A percentile compares a stretch with the other conserved stretches of the same genome.
These are phyloP conservation scores for Acropora tenuis DNA, from an alignment of 64 coral and sea anemone species.

Conservation along the genomic window DNA sequence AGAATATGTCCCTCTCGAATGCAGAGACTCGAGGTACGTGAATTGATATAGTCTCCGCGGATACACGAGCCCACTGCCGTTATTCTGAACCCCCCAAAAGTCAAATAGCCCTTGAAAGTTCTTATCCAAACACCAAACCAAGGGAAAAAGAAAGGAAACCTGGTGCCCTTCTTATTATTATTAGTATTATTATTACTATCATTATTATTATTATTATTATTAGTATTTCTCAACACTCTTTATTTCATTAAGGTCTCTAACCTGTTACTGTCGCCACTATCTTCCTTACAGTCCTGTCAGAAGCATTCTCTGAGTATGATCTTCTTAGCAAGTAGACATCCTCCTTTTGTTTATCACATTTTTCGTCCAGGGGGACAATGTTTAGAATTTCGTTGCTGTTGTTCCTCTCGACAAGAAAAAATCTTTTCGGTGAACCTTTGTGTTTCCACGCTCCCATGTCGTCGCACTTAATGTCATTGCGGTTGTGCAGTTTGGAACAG, in stretches of 20 bases:
- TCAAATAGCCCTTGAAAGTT: not conserved
- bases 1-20: too few relatives aligned
- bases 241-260: not conserved
- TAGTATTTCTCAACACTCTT: not conserved
- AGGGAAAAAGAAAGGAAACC: not conserved
- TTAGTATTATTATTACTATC: too few relatives aligned
- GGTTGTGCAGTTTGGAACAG: slow-evolving; percentile 23
- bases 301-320: slow-evolving; percentile 25
- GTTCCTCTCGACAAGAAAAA: not conserved
- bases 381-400: not conserved
- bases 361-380: not conserved
- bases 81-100: too few relatives aligned
- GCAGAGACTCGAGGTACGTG: too few relatives aligned
- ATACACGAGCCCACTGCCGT: too few relatives aligned
- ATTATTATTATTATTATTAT: too few relatives aligned
- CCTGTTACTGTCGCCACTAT: slow-evolving; percentile 33
- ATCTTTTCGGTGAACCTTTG: slow-evolving; percentile 58
- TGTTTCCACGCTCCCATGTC: slow-evolving; percentile 33
- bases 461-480: slow-evolving; percentile 14
- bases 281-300: slow-evolving; percentile 27
- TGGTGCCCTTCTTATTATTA: too few relatives aligned
- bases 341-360: not conserved
- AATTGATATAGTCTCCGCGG: too few relatives aligned
- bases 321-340: slow-evolving; percentile 21
- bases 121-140: not conserved